phyloP scores from a whole-genome alignment of 2,888 invertebrate species.

The Conistra vaccinii region DNA sequence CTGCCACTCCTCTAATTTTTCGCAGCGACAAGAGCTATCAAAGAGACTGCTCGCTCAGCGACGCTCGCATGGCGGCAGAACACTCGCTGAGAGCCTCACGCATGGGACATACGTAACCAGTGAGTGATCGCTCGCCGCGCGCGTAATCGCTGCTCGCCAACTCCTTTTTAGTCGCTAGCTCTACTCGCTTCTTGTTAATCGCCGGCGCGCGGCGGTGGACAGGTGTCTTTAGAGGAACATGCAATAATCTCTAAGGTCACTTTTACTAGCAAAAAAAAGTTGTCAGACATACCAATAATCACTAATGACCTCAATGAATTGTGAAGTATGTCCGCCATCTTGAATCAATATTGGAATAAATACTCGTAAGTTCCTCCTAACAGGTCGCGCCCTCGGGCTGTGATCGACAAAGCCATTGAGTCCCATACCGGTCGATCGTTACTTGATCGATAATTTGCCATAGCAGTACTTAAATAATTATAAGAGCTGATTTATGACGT shows the following conservation, averaged over 20 bases:
- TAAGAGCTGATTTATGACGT: conserved; percentile 16
- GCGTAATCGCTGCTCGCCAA: no score
- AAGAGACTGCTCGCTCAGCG: no score
- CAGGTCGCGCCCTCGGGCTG: neutral
- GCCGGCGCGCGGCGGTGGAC: no score
- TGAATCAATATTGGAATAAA: conserved; percentile 43
- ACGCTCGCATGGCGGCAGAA: no score
- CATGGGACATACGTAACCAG: no score
- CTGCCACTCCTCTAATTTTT: no score
- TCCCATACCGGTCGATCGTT: neutral
- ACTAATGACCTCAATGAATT: conserved; percentile 21
- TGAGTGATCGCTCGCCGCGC: no score
- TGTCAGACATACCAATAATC: neutral
- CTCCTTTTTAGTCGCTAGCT: no score
- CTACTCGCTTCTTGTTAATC: no score
- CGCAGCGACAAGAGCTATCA: no score
- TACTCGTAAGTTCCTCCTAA: conserved; percentile 17
- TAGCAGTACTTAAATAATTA: conserved; percentile 14
- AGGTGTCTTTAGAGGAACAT: no score
- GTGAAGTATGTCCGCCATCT: conserved; percentile 16
- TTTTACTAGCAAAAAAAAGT: neutral
- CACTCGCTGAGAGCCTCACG: no score
- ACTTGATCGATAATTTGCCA: conserved; percentile 37
- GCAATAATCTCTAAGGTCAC: neutral
- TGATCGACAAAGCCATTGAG: neutral